phyloP scores from a whole-genome alignment of 2,888 invertebrate species.

The Drosophila birchii region DNA sequence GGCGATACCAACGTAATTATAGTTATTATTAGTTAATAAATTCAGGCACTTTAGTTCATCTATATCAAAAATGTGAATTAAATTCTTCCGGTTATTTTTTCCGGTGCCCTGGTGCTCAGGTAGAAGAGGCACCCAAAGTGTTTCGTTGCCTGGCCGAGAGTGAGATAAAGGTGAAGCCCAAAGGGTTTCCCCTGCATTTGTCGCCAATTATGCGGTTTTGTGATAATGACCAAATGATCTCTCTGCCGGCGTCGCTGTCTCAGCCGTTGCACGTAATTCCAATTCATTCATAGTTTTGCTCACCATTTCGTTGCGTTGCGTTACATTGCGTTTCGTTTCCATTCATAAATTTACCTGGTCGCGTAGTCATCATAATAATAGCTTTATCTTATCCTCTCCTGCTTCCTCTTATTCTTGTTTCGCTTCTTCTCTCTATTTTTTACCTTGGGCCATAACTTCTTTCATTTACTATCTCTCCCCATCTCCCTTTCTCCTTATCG shows the following conservation, averaged over 20 bases:
- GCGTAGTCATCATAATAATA: slow-evolving; percentile 72
- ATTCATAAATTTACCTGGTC: slow-evolving; percentile 78
- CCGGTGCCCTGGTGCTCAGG: slow-evolving; percentile 12
- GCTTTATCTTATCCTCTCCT: slow-evolving; percentile 68
- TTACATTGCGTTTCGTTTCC: slow-evolving; percentile 54
- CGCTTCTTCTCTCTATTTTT: slow-evolving; percentile 26
- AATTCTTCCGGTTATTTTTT: slow-evolving; percentile 16
- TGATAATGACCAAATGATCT: slow-evolving; percentile 82
- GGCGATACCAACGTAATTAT: not conserved
- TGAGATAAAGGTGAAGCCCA: slow-evolving; percentile 30
- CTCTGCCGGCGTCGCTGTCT: slow-evolving; percentile 40
- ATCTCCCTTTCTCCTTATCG: slow-evolving; percentile 32
- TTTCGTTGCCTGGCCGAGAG: not conserved
- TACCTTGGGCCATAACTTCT: slow-evolving; percentile 30
- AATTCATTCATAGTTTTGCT: slow-evolving; percentile 75
- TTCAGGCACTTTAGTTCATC: not conserved
- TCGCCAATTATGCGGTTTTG: slow-evolving; percentile 81
- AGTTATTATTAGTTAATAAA: not conserved
- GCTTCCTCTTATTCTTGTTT: slow-evolving; percentile 28
- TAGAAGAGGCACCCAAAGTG: not conserved
- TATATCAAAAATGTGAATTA: not conserved
- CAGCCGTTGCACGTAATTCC: slow-evolving; percentile 74
- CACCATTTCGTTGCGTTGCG: slow-evolving; percentile 39
- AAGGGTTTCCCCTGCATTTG: slow-evolving; percentile 57
- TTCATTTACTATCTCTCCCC: slow-evolving; percentile 1